Base-by-base conservation (phyloP, 2,888 invertebrate genomes). In the Hanleya hanleyi region DNA sequence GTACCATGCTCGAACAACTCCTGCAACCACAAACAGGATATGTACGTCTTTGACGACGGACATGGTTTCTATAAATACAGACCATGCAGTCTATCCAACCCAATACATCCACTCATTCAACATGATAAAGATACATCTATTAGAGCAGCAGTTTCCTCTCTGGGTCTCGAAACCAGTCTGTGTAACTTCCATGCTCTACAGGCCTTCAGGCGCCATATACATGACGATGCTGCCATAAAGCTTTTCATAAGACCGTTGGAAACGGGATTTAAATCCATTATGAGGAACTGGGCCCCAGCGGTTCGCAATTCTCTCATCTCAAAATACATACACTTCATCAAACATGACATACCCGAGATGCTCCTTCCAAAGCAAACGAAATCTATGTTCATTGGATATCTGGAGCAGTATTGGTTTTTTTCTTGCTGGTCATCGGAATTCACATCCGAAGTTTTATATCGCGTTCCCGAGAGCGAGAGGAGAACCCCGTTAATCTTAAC, bases 181-280 rank as follows among this genome's bases (percentile, higher is more conserved):
- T 70, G 70, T 33, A 70, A 70, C 47, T 70, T 70, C 37, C 70
- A 70, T 70, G 15, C 47, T 18, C 35, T 70, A 41, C 38, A 66
- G 18, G 65, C 70, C 15, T 66, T 66, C 35, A 18, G 70, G 26
- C 22, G 49, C 15, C 47, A 70, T 33, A 65, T 70, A 12, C 15
- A 18, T 36, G 49, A 41, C 3, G 65, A 47, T 47, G 12, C 36
- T 6, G 35, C 35, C 18, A 22, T 47, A 2, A 64, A 47, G 26
- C 32, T 70, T 33, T 70, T 70, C n/a, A 37, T 70, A n/a, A n/a
- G 70, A 47, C 70, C 66, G 12, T 41, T 70, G 33, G 70, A 70
- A 49, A 66, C 66, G 22, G 70, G 49, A 2, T 66, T 70, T 47
- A 66, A 70, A 66, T 32, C n/a, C 26, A 36, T 70, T 9, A 70